Percentiles rank a stretch among this genome's conserved stretches.
phyloP scores from a whole-genome alignment of 2,113 vertebrate species.

The Takifugu bimaculatus region DNA sequence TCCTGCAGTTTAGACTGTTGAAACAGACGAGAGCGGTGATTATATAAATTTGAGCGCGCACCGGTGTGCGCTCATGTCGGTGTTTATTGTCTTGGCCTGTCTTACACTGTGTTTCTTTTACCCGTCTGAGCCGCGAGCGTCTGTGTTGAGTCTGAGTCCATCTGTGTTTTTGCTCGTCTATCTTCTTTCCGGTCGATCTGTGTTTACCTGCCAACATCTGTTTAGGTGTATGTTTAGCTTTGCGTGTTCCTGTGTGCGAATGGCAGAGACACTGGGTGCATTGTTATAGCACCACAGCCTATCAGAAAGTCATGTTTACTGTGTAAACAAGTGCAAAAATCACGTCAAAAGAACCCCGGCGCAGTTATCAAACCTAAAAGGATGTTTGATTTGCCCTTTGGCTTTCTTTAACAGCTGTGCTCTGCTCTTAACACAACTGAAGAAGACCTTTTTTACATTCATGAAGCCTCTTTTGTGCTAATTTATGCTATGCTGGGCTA shows the following conservation, averaged over 20 bases:
- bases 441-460: too few relatives aligned
- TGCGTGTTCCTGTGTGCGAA: neutral
- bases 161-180: conserved; percentile 30
- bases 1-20: conserved; percentile 54
- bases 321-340: too few relatives aligned
- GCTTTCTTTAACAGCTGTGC: neutral
- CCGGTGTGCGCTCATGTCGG: conserved; percentile 18
- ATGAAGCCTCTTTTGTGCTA: too few relatives aligned
- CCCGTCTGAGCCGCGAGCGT: conserved; percentile 25
- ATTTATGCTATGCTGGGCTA: too few relatives aligned
- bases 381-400: too few relatives aligned
- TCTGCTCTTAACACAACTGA: neutral
- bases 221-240: conserved; percentile 23
- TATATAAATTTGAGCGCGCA: conserved; percentile 49
- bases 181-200: conserved; percentile 27
- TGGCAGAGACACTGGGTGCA: conserved; percentile 3
- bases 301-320: too few relatives aligned
- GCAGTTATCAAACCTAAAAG: too few relatives aligned
- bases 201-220: conserved; percentile 37
- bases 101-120: conserved; percentile 16
- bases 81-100: conserved; percentile 31
- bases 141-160: conserved; percentile 52
- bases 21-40: conserved; percentile 52
- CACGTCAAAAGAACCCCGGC: too few relatives aligned
- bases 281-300: neutral